These are phyloP conservation scores for Cryptotermes secundus DNA, from an alignment of 1,140 invertebrate species.

Conservation along the genomic window DNA sequence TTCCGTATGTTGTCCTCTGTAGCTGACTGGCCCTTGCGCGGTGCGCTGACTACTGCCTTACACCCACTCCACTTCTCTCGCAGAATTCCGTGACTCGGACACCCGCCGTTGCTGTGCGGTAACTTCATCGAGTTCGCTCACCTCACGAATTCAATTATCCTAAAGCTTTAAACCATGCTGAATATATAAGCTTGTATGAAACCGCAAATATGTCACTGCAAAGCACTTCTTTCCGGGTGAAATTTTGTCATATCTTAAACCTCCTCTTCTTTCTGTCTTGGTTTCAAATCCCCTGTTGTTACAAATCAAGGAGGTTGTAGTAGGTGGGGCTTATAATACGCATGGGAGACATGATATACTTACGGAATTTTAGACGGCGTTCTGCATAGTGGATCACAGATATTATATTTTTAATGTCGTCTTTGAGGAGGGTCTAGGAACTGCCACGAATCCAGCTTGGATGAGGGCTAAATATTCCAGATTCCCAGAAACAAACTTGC, in stretches of 20 bases:
- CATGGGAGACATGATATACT: too few species aligned
- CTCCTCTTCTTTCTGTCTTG: background rate
- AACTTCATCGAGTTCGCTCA: background rate
- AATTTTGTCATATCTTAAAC: background rate
- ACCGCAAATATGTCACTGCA: background rate
- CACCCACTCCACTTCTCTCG: background rate
- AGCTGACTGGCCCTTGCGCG: too few species aligned
- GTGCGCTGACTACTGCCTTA: background rate
- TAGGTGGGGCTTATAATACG: too few species aligned
- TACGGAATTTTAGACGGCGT: too few species aligned
- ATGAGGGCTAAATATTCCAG: too few species aligned
- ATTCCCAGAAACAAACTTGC: too few species aligned
- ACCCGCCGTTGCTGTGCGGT: background rate
- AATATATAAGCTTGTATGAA: background rate
- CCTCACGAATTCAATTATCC: constrained; percentile 15
- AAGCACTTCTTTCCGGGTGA: background rate
- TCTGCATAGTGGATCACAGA: too few species aligned
- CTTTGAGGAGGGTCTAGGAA: too few species aligned
- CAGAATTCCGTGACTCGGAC: background rate
- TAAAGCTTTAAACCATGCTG: background rate
- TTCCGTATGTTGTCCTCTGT: background rate
- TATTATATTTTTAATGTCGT: too few species aligned
- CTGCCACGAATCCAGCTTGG: too few species aligned
- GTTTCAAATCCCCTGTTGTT: too few species aligned
- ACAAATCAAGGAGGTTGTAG: too few species aligned